These are phyloP conservation scores for Anser cygnoides DNA, from an alignment of 2,113 vertebrate species.

Conservation along the genomic window DNA sequence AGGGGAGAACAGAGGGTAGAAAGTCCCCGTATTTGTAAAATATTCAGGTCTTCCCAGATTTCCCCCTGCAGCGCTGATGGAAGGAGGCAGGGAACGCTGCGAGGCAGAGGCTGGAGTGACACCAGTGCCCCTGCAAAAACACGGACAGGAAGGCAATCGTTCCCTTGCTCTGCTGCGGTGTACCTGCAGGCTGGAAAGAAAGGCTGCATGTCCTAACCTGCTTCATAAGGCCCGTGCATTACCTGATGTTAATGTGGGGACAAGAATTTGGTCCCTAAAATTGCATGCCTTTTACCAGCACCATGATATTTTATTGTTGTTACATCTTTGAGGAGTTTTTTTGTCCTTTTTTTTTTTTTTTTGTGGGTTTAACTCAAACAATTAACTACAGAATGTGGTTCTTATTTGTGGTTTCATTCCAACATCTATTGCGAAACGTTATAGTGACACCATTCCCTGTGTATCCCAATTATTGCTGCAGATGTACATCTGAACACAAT, in stretches of 20 bases:
- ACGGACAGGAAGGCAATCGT: neutral
- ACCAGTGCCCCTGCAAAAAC: neutral
- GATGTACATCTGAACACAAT: slow-evolving; percentile 63
- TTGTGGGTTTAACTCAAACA: slow-evolving; percentile 50
- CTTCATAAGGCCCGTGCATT: neutral
- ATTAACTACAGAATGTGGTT: slow-evolving; percentile 50
- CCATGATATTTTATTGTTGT: neutral
- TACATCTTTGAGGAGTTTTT: slow-evolving; percentile 1
- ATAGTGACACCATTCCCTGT: slow-evolving; percentile 30
- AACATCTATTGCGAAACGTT: slow-evolving; percentile 12
- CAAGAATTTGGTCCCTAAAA: neutral
- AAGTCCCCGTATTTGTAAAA: neutral
- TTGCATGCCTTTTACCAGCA: neutral
- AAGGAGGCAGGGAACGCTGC: neutral
- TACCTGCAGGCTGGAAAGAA: neutral
- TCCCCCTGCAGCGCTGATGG: fast-evolving
- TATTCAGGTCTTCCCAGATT: neutral
- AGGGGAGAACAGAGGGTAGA: neutral
- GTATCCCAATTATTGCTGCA: slow-evolving; percentile 47
- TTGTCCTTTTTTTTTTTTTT: neutral
- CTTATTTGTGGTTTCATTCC: slow-evolving; percentile 41
- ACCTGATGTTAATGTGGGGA: neutral
- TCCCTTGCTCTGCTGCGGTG: neutral
- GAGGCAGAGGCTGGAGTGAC: neutral
- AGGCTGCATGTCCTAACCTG: neutral